Evolutionary conservation across 2,888 invertebrate genomes (phyloP), one percentile per base, ranked within the genome.

Genomic region (Empis livida): DNA sequence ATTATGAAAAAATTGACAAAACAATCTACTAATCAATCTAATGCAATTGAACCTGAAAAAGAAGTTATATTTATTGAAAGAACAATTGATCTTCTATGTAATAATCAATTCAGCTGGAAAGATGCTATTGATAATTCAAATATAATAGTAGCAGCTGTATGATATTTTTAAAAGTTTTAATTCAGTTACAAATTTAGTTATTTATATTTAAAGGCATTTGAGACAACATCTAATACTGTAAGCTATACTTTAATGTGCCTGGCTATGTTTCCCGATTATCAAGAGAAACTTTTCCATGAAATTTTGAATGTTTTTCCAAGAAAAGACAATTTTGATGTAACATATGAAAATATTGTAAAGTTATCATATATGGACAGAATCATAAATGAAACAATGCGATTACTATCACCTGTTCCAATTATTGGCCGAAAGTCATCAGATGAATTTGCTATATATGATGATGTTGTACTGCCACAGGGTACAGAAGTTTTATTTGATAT

Each of bases 201-300:
- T 5, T 40, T 27, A n/a, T 15, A 5, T 9, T 32, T 20, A 6
- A 20, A 59, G 58, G 55, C 57, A 11, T 59, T 57, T 35, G 60
- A 60, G 35, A 60, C 60, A 8, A 51, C 55, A 35, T 55, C 59
- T 8, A 56, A 55, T 3, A 55, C 57, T 1, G 44, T 57, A 1
- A 55, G 52, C 31, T 55, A 55, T 10, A 44, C 54, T 0, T 44
- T 59, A 10, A 52, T 55, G 39, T 49, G 59, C 40, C 45, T 60
- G 14, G 57, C 61, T 11, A 60, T 60, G 56, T 57, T 59, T 42
- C 55, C 56, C 2, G 46, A 57, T 2, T 51, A 57, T 4, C 61
- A 61, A 44, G 53, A 58, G 27, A 57, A 53, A 43, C 53, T 58
- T 1, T 54, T 49, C 39, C 54, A 56, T 10, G 59, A 60, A 53